Evolutionary conservation across 2,888 invertebrate genomes (phyloP), one percentile per base, ranked within the genome.

Genomic region (Eupithecia subumbrata): DNA sequence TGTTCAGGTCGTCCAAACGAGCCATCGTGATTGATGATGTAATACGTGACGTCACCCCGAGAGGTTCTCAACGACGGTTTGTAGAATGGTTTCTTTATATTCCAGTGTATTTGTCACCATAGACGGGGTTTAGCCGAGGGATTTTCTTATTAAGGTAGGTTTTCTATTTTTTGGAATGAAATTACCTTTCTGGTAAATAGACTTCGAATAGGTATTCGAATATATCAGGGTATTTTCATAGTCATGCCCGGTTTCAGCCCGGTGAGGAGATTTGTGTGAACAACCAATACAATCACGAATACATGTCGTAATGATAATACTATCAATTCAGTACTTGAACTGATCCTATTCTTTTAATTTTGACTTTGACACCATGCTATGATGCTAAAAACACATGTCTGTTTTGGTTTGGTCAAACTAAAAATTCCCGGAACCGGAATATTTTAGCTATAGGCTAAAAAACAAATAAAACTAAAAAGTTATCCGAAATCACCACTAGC

Each of bases 11-110:
- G 22, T 34, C 64, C 68, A n/a, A 64, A 18, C 66, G 71, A 70
- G 78, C 73, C 76, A 73, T 78, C 71, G 73, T 78, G 78, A 78
- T 78, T 74, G 78, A 78, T 76, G 78, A 78, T 74, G 68, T 73
- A 60, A 73, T 73, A 67, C 71, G 72, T 74, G 74, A 71, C 73
- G 74, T 74, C 74, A 76, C 74, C 48, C 68, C 18, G 74, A 75
- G 73, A 75, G 69, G 78, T 73, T 70, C 76, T 72, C 76, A 76
- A 73, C 74, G 77, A 69, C 75, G 77, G 70, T 71, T 76, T 76
- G 73, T 75, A 73, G 72, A 76, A 72, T 67, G 73, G 56, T 69
- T 73, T 71, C 69, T 71, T 70, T 74, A 68, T 68, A 71, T 75
- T 45, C 67, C 37, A 68, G 73, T 75, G 71, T 71, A 78, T 76